These are phyloP conservation scores for Megastigmus dorsalis DNA, from an alignment of 2,888 invertebrate species.

Conservation along the genomic window DNA sequence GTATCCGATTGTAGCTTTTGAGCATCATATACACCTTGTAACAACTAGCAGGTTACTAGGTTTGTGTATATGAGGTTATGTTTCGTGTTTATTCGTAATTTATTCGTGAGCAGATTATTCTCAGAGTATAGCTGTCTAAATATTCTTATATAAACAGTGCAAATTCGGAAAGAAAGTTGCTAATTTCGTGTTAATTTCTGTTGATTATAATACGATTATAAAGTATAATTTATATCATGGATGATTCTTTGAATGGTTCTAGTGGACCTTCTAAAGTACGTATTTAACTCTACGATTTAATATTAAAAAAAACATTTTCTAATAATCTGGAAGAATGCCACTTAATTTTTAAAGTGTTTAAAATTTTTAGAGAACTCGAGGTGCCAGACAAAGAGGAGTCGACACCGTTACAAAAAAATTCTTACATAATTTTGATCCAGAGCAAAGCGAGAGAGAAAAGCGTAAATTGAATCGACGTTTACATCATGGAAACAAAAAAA, in stretches of 20 bases:
- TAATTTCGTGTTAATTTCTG: no score
- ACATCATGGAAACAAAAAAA: constrained; percentile 76
- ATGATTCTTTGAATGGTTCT: constrained; percentile 3
- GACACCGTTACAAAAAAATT: constrained; percentile 68
- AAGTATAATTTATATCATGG: constrained; percentile 18
- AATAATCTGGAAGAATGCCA: not conserved
- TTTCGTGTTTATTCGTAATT: no score
- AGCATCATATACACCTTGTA: no score
- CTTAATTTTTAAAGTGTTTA: no score
- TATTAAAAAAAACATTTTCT: not conserved
- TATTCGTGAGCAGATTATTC: no score
- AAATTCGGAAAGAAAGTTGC: no score
- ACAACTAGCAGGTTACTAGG: no score
- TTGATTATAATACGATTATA: no score
- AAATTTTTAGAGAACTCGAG: constrained; percentile 59
- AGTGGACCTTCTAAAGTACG: constrained; percentile 45
- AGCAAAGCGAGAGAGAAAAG: constrained; percentile 85
- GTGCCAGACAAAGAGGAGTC: constrained; percentile 60
- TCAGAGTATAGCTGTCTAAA: no score
- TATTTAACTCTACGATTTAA: not conserved
- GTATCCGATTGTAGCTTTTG: no score
- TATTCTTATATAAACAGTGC: no score
- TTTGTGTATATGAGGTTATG: no score
- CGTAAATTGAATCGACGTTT: constrained; percentile 84
- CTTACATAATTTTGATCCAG: constrained; percentile 82